Evolutionary conservation across 2,797 vertebrate species (phyloP), one percentile per base, ranked within the genome.

Genomic region (Hafferia zeledoni): DNA sequence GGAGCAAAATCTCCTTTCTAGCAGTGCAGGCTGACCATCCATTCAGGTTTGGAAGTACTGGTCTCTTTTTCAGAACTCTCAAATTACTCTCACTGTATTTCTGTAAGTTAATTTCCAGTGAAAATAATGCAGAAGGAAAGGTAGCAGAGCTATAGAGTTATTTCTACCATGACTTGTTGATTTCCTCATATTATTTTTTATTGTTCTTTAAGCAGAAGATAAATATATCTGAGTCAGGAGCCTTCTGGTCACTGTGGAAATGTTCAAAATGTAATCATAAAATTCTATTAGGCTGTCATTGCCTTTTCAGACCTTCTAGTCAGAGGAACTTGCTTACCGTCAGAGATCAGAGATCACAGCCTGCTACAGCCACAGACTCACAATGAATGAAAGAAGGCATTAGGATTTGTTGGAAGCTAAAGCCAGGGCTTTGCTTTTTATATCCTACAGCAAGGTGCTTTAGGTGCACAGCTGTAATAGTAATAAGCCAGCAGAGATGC

Each of bases 341-440:
- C 84, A 90, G 91, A 93, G 90, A 89, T 77, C 83, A 94, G 89
- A 89, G 71, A 91, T 91, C 92, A 94, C 72, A 93, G 59, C 61
- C 76, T 93, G 59, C 61, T 82, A 46, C 59, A 89, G 68, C 68
- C 90, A 68, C 83, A 94, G 90, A 64, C 57, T 91, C 35, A 74
- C 69, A 94, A 69, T 60, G 74, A 91, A 78, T 84, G 85, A 82
- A 86, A 83, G 69, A 86, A 57, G 0, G 0, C 30, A 67, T 83
- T 53, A 81, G 63, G 81, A 71, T 95, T 86, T 82, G 31, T 43
- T 83, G 67, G 78, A 84, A 35, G 37, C 30, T 79, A 70, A 70
- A 91, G 41, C 59, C 67, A 87, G 64, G 33, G 41, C 39, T 91
- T 67, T 96, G 52, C 55, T 72, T 75, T 94, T 83, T 88, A 30